Evolutionary conservation across 1,140 invertebrate species (phyloP).

Genomic region (Saxidomus purpurata): DNA sequence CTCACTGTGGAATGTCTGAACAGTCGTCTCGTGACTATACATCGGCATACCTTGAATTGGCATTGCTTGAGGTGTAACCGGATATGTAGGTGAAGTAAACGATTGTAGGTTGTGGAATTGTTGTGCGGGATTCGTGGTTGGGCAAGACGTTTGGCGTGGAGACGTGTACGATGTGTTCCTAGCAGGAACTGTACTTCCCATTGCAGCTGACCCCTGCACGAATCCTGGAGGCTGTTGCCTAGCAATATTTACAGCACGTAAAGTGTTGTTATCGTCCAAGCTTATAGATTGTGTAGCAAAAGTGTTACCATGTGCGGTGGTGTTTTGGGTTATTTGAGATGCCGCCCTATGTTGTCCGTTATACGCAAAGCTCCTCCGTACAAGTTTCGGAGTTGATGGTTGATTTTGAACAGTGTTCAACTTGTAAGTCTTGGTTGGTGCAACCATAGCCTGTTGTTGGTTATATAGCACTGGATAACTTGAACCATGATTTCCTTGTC

Average conservation of each 20-base stretch:
- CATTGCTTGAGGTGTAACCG: slow-evolving; percentile 38
- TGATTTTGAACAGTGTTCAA: slow-evolving; percentile 51
- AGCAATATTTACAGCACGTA: slow-evolving; percentile 23
- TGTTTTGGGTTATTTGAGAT: slow-evolving; percentile 52
- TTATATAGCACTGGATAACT: slow-evolving; percentile 43
- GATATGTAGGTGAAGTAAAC: slow-evolving; percentile 17
- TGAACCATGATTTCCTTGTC: neutral
- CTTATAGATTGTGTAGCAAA: slow-evolving; percentile 7
- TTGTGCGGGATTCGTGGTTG: slow-evolving; percentile 27
- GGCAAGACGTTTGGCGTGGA: slow-evolving; percentile 11
- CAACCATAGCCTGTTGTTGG: slow-evolving; percentile 48
- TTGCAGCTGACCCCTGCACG: neutral
- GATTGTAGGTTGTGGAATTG: slow-evolving; percentile 39
- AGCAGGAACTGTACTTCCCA: neutral
- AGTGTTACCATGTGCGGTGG: slow-evolving; percentile 22
- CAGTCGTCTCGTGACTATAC: neutral
- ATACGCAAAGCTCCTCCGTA: slow-evolving; percentile 24
- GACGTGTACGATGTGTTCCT: slow-evolving; percentile 30
- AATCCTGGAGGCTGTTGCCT: slow-evolving; percentile 34
- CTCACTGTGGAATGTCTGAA: neutral
- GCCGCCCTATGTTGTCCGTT: slow-evolving; percentile 32
- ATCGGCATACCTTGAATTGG: slow-evolving; percentile 35
- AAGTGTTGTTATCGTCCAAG: slow-evolving; percentile 1
- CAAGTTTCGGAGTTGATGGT: neutral
- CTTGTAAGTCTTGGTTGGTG: slow-evolving; percentile 38